phyloP scores from a whole-genome alignment of 2,888 invertebrate species.

The Nemurella pictetii region DNA sequence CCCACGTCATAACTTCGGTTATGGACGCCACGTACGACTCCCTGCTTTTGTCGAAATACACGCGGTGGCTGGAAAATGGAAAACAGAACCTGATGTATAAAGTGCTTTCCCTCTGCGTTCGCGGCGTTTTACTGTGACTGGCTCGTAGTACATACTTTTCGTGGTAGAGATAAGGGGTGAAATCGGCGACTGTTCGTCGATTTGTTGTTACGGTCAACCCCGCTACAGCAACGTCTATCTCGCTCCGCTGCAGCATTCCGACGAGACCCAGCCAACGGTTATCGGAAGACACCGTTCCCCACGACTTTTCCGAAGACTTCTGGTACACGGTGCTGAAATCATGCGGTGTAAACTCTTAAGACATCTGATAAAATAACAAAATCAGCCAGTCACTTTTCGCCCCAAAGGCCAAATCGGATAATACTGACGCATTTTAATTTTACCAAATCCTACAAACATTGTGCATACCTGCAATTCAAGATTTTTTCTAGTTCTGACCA shows the following conservation, averaged over 20 bases:
- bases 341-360: too few species aligned
- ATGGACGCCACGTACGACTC: background rate
- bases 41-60: background rate
- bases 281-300: background rate
- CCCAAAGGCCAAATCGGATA: too few species aligned
- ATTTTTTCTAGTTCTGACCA: background rate
- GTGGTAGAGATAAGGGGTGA: conserved; percentile 22
- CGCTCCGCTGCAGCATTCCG: background rate
- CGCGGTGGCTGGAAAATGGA: background rate
- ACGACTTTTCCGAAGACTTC: background rate
- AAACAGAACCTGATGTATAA: background rate
- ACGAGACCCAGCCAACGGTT: background rate
- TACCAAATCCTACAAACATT: too few species aligned
- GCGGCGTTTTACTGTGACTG: too few species aligned
- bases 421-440: too few species aligned
- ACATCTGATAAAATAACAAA: too few species aligned
- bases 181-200: conserved; percentile 24
- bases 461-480: background rate
- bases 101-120: too few species aligned
- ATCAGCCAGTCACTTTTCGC: too few species aligned
- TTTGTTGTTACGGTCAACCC: conserved; percentile 13
- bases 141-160: background rate
- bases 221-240: background rate
- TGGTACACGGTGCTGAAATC: background rate
- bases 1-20: background rate